Evolutionary conservation across 2,113 vertebrate genomes (phyloP).

Genomic region (Sturnira hondurensis): DNA sequence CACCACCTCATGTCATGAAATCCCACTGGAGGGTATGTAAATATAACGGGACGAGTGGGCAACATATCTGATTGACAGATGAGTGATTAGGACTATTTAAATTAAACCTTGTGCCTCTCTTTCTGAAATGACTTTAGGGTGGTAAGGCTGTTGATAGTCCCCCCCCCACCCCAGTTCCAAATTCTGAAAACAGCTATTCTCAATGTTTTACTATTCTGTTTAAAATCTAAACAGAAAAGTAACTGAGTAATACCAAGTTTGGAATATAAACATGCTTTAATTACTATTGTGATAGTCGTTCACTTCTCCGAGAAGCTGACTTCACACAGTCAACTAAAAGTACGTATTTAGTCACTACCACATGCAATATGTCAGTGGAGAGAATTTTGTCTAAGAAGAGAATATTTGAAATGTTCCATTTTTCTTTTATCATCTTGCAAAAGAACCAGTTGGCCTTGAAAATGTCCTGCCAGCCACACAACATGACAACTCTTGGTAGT

Average conservation of each 20-base stretch:
- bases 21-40: constrained; percentile 1
- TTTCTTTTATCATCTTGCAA: constrained; percentile 24
- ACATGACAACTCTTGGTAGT: background rate
- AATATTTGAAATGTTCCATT: background rate
- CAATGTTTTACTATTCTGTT: constrained; percentile 16
- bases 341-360: background rate
- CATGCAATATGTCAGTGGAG: background rate
- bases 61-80: background rate
- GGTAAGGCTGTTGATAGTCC: background rate
- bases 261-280: background rate
- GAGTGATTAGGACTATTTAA: background rate
- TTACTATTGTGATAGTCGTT: background rate
- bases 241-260: background rate
- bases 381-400: background rate
- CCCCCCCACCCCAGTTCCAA: background rate
- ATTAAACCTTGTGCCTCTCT: background rate
- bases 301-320: background rate
- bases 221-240: background rate
- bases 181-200: background rate
- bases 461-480: background rate
- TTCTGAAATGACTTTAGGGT: constrained; percentile 25
- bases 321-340: background rate
- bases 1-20: background rate
- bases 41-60: background rate
- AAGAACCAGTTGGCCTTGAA: constrained; percentile 20